Evolutionary conservation across 2,113 vertebrate species (phyloP).

Genomic region (Hydrolagus affinis): DNA sequence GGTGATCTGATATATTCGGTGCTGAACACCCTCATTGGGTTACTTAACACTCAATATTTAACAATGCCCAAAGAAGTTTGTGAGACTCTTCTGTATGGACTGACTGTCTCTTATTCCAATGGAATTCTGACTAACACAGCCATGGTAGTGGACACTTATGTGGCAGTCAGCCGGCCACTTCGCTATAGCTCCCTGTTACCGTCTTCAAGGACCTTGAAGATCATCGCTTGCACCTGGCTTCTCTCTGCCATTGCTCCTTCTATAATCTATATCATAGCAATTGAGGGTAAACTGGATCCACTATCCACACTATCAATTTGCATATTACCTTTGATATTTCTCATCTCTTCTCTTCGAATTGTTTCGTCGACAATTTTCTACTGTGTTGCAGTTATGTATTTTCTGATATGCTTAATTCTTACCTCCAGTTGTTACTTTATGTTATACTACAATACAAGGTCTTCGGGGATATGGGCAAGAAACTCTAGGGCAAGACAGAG

Average conservation of each 20-base stretch:
- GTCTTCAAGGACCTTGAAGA: slow-evolving; percentile 46
- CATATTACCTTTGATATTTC: slow-evolving; percentile 52
- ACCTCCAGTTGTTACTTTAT: slow-evolving; percentile 56
- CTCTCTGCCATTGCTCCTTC: slow-evolving; percentile 48
- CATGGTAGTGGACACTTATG: slow-evolving; percentile 59
- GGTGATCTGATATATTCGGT: slow-evolving; percentile 61
- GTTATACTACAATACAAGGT: slow-evolving; percentile 58
- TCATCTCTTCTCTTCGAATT: slow-evolving; percentile 52
- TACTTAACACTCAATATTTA: slow-evolving; percentile 47
- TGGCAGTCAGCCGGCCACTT: slow-evolving; percentile 59
- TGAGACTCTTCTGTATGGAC: slow-evolving; percentile 50
- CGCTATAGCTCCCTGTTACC: slow-evolving; percentile 54
- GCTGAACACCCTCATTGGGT: slow-evolving; percentile 49
- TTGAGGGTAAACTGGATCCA: slow-evolving; percentile 43
- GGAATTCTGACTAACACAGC: slow-evolving; percentile 58
- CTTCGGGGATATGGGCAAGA: slow-evolving; percentile 53
- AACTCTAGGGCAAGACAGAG: slow-evolving; percentile 60
- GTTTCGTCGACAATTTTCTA: slow-evolving; percentile 52
- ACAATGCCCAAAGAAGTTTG: slow-evolving; percentile 50
- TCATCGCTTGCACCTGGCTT: slow-evolving; percentile 48
- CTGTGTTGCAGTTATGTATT: slow-evolving; percentile 44
- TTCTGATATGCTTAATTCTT: slow-evolving; percentile 55
- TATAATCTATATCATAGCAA: slow-evolving; percentile 49
- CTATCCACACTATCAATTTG: slow-evolving; percentile 48
- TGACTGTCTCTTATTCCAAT: slow-evolving; percentile 52